Evolutionary conservation across 2,888 invertebrate genomes (phyloP), one percentile per base, ranked within the genome.

Genomic region (Pomacea canaliculata): DNA sequence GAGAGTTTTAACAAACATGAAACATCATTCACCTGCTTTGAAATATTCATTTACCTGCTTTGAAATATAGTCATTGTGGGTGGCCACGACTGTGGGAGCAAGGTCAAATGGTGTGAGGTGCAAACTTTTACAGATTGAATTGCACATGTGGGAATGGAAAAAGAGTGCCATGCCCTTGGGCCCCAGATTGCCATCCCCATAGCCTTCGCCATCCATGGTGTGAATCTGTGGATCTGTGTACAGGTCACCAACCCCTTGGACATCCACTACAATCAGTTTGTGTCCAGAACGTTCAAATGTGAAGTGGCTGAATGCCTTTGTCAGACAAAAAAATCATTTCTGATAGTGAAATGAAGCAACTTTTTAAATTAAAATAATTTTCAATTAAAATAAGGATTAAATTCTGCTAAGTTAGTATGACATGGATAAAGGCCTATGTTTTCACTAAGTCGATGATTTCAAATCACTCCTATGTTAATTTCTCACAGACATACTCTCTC

Each of bases 181-280:
- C 27, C 93, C 93, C 69, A 93, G 89, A 84, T 93, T 93, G 8
- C 93, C 93, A 82, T 93, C 93, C 10, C 92, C 92, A 83, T 93
- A 93, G 56, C 91, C 91, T 48, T 85, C 84, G 77, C 92, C 92
- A 67, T 90, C 89, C 8, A 89, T 87, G 0, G 93, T 93, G 86
- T 93, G 93, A 73, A 93, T 92, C 85, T 93, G 93, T 4, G 93
- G 93, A 85, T 93, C 93, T 1, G 93, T 93, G 88, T 93, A 93
- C 62, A 93, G 88, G 85, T 93, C 93, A 7, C 92, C 93, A 67
- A 93, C 93, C 23, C 93, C 93, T 85, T 93, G 93, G 76, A 93
- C 91, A 84, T 93, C 93, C 59, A 93, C 93, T 8, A 93, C 92
- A 78, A 93, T 92, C 85, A 93, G 82, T 85, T 92, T 91, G 86